phyloP scores from a whole-genome alignment of 2,888 invertebrate genomes.

The Noctua janthina region DNA sequence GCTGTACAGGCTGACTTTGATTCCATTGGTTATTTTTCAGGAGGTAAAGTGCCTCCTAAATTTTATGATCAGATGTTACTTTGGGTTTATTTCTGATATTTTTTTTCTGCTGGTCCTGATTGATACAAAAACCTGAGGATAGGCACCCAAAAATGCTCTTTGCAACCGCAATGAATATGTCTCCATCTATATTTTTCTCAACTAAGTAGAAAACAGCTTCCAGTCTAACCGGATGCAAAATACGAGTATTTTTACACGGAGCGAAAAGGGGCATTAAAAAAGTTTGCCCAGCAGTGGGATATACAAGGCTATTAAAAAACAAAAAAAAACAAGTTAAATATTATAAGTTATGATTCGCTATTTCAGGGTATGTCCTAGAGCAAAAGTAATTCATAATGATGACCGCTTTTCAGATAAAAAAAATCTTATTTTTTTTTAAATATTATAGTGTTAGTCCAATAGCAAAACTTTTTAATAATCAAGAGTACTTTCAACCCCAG shows the following conservation, averaged over 20 bases:
- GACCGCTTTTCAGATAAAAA: too few species aligned
- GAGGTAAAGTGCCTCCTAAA: not conserved
- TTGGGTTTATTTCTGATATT: not conserved
- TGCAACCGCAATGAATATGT: not conserved
- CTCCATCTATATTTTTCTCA: not conserved
- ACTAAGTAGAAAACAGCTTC: not conserved
- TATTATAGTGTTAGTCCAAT: too few species aligned
- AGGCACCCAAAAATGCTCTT: not conserved
- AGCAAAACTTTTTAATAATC: not conserved
- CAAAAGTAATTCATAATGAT: not conserved
- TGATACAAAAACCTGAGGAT: not conserved
- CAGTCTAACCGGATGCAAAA: not conserved
- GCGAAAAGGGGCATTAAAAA: not conserved
- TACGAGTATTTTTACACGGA: not conserved
- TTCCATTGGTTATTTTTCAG: not conserved
- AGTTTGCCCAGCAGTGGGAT: too few species aligned
- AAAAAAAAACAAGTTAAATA: too few species aligned
- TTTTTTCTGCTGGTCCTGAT: not conserved
- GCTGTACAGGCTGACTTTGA: slow-evolving; percentile 21
- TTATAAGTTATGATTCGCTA: not conserved
- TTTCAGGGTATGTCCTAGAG: not conserved
- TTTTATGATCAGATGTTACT: not conserved
- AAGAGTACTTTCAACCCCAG: not conserved
- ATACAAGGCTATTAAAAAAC: too few species aligned
- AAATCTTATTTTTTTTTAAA: too few species aligned